phyloP scores from a whole-genome alignment of 2,113 vertebrate species.

The Verasper variegatus region DNA sequence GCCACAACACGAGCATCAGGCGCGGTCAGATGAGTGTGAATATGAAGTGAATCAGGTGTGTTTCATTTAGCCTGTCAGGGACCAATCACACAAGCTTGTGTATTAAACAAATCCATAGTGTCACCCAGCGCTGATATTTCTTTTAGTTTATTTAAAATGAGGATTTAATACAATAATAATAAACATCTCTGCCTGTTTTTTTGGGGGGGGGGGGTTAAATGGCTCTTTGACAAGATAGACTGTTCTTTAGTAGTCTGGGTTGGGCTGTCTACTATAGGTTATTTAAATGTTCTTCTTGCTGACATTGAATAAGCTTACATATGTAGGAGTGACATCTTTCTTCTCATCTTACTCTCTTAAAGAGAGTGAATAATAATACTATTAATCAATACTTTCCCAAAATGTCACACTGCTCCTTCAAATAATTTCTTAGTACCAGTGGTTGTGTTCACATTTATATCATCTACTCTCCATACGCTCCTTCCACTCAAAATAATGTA shows the following conservation, averaged over 20 bases:
- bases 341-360: too few species aligned
- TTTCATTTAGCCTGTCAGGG: constrained; percentile 10
- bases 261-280: background rate
- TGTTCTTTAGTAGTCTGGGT: too few species aligned
- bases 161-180: too few species aligned
- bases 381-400: background rate
- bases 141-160: background rate
- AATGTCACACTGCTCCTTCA: background rate
- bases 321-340: background rate
- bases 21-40: background rate
- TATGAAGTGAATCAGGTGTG: background rate
- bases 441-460: background rate
- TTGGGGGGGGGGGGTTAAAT: too few species aligned
- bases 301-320: background rate
- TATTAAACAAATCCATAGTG: background rate
- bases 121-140: background rate
- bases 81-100: background rate
- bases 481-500: constrained; percentile 15
- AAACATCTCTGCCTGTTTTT: too few species aligned
- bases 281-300: background rate
- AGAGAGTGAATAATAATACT: too few species aligned
- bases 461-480: background rate
- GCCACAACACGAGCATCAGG: constrained; percentile 3
- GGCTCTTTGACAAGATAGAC: too few species aligned
- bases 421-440: background rate